These are phyloP conservation scores for Trinorchestia longiramus DNA, from an alignment of 1,140 invertebrate genomes.

Conservation along the genomic window DNA sequence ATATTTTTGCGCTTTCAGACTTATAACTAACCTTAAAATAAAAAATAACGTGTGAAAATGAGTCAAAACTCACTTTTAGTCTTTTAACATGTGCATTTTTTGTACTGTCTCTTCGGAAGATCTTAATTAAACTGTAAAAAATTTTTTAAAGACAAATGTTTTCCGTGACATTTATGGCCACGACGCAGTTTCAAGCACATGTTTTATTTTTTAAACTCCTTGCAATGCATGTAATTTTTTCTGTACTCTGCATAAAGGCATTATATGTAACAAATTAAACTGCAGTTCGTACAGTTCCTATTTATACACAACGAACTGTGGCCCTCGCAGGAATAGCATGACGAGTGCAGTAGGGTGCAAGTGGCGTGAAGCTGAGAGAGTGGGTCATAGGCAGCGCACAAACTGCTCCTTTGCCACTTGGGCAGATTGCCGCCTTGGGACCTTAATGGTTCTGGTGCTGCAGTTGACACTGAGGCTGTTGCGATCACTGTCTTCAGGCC, in stretches of 20 bases:
- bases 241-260: not conserved
- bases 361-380: not conserved
- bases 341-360: not conserved
- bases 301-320: not conserved
- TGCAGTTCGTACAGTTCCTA: not conserved
- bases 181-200: no score
- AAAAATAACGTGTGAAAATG: no score
- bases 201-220: not conserved
- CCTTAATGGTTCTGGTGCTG: not conserved
- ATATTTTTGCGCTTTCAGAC: no score
- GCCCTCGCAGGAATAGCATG: not conserved
- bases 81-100: no score
- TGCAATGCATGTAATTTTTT: not conserved
- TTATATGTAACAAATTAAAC: not conserved
- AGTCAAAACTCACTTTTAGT: no score
- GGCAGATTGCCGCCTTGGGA: not conserved
- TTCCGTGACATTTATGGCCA: no score
- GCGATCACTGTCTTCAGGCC: no score
- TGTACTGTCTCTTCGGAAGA: no score
- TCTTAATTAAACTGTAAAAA: no score
- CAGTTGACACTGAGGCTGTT: not conserved
- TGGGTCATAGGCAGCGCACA: not conserved
- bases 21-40: no score
- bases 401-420: not conserved
- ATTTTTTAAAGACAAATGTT: no score